Base-by-base conservation (phyloP, 2,888 invertebrate genomes). In the Lepidocyrtinus sp. region DNA sequence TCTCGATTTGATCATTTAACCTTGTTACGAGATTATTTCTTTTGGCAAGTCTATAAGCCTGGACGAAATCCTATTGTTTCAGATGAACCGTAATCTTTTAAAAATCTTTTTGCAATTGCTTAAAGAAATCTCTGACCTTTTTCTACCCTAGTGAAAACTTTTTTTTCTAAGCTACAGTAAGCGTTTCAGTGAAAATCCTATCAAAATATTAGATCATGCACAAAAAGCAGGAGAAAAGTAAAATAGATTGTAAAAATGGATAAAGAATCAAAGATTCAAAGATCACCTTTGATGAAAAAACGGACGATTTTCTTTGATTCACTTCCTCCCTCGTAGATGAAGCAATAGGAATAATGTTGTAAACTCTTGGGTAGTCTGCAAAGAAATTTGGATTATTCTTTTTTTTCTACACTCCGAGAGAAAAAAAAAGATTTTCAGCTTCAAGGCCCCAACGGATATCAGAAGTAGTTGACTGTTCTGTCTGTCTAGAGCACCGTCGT, bases 201-300 rank as follows among this genome's bases (percentile, higher is more conserved):
- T 59, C 59, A 59, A 55, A 74, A 61, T 65, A 36, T 65, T 65
- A 36, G 65, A 36, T 24, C 65, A 65, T 36, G 45, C 27, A 65
- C 65, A 65, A 65, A 25, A 36, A 36, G 26, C n/a, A 36, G 17
- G 22, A 25, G 1, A 24, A 21, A 64, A 69, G 24, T 17, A 62
- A 75, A 24, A 55, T 50, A 64, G 69, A 74, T 73, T 75, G 69
- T 63, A 62, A 77, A 59, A n/a, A 74, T 27, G 64, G 79, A 79
- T 79, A 79, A 79, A 74, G 74, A 79, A 69, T 79, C 64, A 79
- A 79, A 74, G 74, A 79, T 67, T 79, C 64, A 79, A 79, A 79
- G 74, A 79, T 79, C 79, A 79, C 79, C 79, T 79, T 79, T 79
- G 79, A 79, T 74, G 73, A 79, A 79, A 73, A 74, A 74, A 73